Evolutionary conservation across 1,140 invertebrate species (phyloP), one percentile per base, ranked within the genome.

Genomic region (Steinernema khuongi): DNA sequence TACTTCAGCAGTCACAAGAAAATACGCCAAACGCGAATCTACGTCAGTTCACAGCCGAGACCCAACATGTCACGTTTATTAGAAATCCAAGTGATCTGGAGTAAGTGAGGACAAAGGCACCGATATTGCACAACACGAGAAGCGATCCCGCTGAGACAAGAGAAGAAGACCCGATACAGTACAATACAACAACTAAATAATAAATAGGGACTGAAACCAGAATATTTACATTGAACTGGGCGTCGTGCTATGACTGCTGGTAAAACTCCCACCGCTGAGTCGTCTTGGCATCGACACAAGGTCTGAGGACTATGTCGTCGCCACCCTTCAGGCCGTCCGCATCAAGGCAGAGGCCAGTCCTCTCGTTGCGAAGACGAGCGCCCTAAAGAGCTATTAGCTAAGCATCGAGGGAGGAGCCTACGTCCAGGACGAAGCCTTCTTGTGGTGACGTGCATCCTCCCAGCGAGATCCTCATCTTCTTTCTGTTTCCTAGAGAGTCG

Each of bases 181-280:
- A n/a, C n/a, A n/a, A n/a, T n/a, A n/a, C 50, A 22, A 7, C 11
- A 60, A 22, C 14, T 60, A 60, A 60, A 60, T 60, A 14, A 60
- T 22, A 60, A 22, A 60, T 60, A 41, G 14, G 19, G 19, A 60
- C 14, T 14, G 50, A 60, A 22, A 26, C 14, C 36, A 41, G n/a
- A n/a, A n/a, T n/a, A n/a, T n/a, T n/a, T n/a, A 41, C 36, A 11
- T 7, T n/a, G 7, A 41, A 60, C 4, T 22, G 19, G 19, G 22
- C 7, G n/a, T n/a, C n/a, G n/a, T n/a, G 26, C 50, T 11, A 60
- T 4, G 14, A 14, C 26, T 60, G 50, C 7, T 60, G 14, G 19
- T 60, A 60, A 67, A 80, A 81, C 36, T 82, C 70, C 80, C 80
- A 81, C 68, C 79, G 74, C 50, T 81, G 80, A 28, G 76, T 68